These are phyloP conservation scores for Saccostrea glomerata DNA, from an alignment of 1,140 invertebrate genomes.

Conservation along the genomic window DNA sequence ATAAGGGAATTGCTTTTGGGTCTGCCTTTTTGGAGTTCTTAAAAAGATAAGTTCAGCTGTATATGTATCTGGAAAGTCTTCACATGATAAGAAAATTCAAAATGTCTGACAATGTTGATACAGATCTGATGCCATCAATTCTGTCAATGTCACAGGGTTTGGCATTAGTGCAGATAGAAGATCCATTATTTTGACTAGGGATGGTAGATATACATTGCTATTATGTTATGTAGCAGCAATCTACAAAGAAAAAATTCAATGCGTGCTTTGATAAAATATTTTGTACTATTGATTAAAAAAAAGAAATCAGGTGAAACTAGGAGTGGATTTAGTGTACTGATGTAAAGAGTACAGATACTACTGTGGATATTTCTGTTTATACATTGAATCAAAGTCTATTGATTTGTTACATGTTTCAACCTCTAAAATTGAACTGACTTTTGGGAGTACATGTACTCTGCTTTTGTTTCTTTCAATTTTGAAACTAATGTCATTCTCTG, in stretches of 20 bases:
- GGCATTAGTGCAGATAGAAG: not conserved
- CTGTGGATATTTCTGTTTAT: too few relatives aligned
- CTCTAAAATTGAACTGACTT: too few relatives aligned
- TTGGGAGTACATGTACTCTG: too few relatives aligned
- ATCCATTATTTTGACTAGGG: not conserved
- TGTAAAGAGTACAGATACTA: not conserved
- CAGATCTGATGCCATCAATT: constrained; percentile 12
- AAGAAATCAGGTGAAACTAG: not conserved
- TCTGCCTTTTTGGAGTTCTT: too few relatives aligned
- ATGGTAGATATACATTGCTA: constrained; percentile 15
- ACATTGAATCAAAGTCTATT: too few relatives aligned
- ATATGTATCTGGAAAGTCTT: too few relatives aligned
- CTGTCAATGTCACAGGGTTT: constrained; percentile 17
- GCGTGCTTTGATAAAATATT: constrained; percentile 7
- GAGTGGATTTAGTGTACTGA: not conserved
- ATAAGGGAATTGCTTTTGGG: too few relatives aligned
- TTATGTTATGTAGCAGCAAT: not conserved
- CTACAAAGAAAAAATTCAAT: constrained; percentile 27
- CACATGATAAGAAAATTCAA: too few relatives aligned
- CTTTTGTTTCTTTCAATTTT: too few relatives aligned
- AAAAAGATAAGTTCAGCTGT: too few relatives aligned
- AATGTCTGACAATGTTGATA: not conserved
- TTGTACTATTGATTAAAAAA: not conserved
- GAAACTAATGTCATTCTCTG: too few relatives aligned
- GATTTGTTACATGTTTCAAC: too few relatives aligned